Conservation (phyloP, 2,797 vertebrate species). For the Enteromius trimaculatus region DNA sequence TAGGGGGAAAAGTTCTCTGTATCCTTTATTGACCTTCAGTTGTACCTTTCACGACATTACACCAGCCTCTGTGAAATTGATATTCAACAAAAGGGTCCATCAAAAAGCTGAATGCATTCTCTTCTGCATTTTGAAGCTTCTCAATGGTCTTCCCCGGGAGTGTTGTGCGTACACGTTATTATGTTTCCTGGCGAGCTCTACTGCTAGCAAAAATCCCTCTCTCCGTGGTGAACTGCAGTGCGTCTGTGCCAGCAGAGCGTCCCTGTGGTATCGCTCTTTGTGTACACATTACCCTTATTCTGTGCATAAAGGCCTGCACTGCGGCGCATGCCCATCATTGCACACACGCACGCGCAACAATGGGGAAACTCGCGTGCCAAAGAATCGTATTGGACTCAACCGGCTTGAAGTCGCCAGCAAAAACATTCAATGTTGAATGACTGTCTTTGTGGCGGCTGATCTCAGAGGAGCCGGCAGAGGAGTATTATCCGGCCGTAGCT, state of each 20-base stretch:
- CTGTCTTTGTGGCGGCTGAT: slow-evolving; percentile 46
- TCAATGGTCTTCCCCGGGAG: slow-evolving; percentile 35
- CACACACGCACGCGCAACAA: slow-evolving; percentile 28
- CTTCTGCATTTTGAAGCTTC: slow-evolving; percentile 11
- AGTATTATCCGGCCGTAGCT: slow-evolving; percentile 63
- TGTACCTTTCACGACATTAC: slow-evolving; percentile 21
- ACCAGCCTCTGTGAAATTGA: slow-evolving; percentile 33
- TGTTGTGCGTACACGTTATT: slow-evolving; percentile 24
- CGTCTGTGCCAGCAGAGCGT: slow-evolving; percentile 33
- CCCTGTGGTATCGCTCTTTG: slow-evolving; percentile 50
- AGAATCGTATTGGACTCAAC: slow-evolving; percentile 37
- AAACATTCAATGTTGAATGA: slow-evolving; percentile 53
- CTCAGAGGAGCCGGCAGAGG: slow-evolving; percentile 43
- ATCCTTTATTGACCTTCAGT: slow-evolving; percentile 22
- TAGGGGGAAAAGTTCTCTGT: not conserved
- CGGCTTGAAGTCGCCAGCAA: slow-evolving; percentile 37
- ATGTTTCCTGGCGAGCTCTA: slow-evolving; percentile 50
- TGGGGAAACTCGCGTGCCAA: slow-evolving; percentile 17
- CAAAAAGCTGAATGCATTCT: slow-evolving; percentile 28
- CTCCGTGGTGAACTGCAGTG: slow-evolving; percentile 52
- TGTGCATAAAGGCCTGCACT: slow-evolving; percentile 42
- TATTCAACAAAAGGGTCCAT: slow-evolving; percentile 39
- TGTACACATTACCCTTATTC: slow-evolving; percentile 43
- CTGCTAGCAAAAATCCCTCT: slow-evolving; percentile 50
- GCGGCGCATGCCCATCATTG: slow-evolving; percentile 39